Percentiles rank a stretch among this genome's conserved stretches.
Evolutionary conservation across 2,113 vertebrate species (phyloP).

Genomic region (Carassius gibelio): DNA sequence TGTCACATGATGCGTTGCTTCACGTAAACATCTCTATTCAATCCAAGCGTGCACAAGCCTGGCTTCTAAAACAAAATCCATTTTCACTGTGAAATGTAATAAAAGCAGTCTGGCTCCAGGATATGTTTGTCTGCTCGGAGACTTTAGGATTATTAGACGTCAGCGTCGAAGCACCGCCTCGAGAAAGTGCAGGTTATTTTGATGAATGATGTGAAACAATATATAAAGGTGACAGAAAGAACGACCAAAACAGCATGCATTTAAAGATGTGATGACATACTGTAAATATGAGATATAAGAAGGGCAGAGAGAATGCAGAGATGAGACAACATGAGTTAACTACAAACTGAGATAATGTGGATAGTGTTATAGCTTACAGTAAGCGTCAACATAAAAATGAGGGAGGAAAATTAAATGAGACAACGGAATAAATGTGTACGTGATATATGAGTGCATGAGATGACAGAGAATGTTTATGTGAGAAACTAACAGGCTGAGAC

Average conservation of each 20-base stretch:
- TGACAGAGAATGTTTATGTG: neutral
- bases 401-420: neutral
- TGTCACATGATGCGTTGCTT: slow-evolving; percentile 1
- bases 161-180: slow-evolving; percentile 17
- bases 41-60: slow-evolving; percentile 43
- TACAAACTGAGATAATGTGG: neutral
- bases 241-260: slow-evolving; percentile 12
- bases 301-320: neutral
- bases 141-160: slow-evolving; percentile 32
- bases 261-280: neutral
- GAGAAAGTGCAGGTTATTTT: slow-evolving; percentile 27
- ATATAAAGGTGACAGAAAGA: slow-evolving; percentile 29
- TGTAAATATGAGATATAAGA: neutral
- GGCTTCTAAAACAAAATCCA: slow-evolving; percentile 56
- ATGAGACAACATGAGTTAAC: neutral
- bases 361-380: neutral
- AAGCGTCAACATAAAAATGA: neutral
- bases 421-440: neutral
- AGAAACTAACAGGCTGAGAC: neutral
- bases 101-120: slow-evolving; percentile 44
- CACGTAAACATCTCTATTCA: slow-evolving; percentile 47
- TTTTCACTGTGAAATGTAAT: slow-evolving; percentile 53
- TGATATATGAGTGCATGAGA: neutral
- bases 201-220: slow-evolving; percentile 40
- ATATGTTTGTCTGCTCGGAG: slow-evolving; percentile 41